These are phyloP conservation scores for Mycogona germanica DNA, from an alignment of 2,888 invertebrate genomes.

Conservation along the genomic window DNA sequence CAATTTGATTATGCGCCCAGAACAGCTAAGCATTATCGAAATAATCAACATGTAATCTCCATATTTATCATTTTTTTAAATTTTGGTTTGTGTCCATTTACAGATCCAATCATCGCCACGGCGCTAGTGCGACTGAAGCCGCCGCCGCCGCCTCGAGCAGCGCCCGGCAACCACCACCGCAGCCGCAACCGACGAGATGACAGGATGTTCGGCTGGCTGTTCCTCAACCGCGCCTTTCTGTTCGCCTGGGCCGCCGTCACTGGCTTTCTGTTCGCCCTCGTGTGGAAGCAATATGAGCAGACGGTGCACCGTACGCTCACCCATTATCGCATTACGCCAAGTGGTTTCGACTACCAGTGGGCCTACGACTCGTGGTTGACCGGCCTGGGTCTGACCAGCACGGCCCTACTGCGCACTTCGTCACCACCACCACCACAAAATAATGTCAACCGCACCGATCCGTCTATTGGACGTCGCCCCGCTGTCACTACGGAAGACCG, in stretches of 20 bases:
- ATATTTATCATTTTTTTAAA: too few species aligned
- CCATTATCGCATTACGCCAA: constrained; percentile 19
- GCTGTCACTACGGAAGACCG: constrained; percentile 16
- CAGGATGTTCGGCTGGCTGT: constrained; percentile 16
- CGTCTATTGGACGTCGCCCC: neutral
- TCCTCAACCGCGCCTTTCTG: constrained; percentile 16
- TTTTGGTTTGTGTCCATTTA: too few species aligned
- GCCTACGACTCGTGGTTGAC: constrained; percentile 23
- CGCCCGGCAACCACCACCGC: too few species aligned
- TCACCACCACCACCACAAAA: neutral
- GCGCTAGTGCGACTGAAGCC: too few species aligned
- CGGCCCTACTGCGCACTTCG: neutral
- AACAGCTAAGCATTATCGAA: too few species aligned
- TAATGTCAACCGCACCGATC: constrained; percentile 20
- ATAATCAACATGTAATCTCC: too few species aligned
- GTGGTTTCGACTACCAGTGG: constrained; percentile 18
- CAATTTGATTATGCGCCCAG: too few species aligned
- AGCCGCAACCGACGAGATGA: too few species aligned
- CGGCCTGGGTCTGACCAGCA: constrained; percentile 18
- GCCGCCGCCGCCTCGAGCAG: too few species aligned
- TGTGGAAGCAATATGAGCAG: constrained; percentile 26
- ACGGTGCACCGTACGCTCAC: constrained; percentile 22
- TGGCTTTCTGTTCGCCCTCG: constrained; percentile 25
- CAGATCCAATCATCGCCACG: too few species aligned
- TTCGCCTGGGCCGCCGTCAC: constrained; percentile 25